Base-by-base conservation (phyloP, 2,113 vertebrate species). In the Gymnorhina tibicen region DNA sequence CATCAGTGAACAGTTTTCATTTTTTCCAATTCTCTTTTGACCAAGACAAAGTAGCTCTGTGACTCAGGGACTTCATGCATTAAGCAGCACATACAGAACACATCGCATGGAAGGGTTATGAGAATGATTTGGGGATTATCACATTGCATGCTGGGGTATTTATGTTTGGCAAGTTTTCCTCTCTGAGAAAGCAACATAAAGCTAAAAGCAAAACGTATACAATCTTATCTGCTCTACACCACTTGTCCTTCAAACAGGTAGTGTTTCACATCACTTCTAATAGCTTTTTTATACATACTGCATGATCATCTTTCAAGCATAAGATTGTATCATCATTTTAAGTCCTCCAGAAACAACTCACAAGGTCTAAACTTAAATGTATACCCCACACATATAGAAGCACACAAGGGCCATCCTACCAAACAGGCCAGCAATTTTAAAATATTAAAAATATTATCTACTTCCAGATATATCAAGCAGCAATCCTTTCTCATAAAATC, bases 401-500 rank as follows among this genome's bases (percentile, higher is more conserved):
- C 58, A 85, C 23, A 59, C 28, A 39, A 28, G 2, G 10, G 35
- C 15, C 50, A 15, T 79, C 67, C 69, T 70, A 41, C 32, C 77
- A 72, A 91, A 62, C 32, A 56, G 37, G 30, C n/a, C 91, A 95
- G 66, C 30, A 53, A 55, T 77, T 94, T 80, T n/a, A 77, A 94
- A 96, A 93, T 81, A 95, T 82, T 94, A 78, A 93, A 95, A 76
- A 35, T 37, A 55, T 37, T 22, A 83, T 87, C 56, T 72, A 75
- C 60, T 44, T 93, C 15, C 50, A 86, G 60, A 93, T 44, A 21
- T 62, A 90, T 75, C 89, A 93, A 80, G 70, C 78, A 88, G 91
- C 58, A 95, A 75, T 56, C 74, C 37, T 81, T n/a, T 42, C 89
- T 96, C 91, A 95, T 96, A 60, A 96, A 96, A 96, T 87, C 89